A percentile compares a stretch with the other conserved stretches of the same genome.
These are phyloP conservation scores for Equus quagga DNA, from an alignment of 2,113 vertebrate genomes.

Conservation along the genomic window DNA sequence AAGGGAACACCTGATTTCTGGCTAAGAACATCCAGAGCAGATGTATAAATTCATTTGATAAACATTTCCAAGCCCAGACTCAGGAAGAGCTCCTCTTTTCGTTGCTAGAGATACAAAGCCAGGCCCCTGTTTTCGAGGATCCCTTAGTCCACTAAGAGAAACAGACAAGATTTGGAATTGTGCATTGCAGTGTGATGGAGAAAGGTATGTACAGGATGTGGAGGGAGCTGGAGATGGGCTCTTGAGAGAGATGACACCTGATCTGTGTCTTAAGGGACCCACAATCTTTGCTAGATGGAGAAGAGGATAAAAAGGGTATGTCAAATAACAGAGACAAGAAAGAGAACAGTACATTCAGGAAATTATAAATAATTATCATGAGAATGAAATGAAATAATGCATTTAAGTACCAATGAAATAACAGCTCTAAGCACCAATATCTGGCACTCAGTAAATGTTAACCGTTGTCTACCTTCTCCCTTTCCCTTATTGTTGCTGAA, in stretches of 20 bases:
- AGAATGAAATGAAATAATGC: not conserved
- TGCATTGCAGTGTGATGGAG: not conserved
- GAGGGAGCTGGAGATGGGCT: not conserved
- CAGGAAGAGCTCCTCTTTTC: not conserved
- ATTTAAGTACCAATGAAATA: not conserved
- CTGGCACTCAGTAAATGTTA: not conserved
- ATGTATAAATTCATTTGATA: not conserved
- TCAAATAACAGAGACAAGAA: not conserved
- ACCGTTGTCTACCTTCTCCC: not conserved
- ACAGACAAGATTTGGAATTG: not conserved
- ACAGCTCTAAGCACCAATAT: not conserved
- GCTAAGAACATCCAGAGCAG: not conserved
- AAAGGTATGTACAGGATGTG: not conserved
- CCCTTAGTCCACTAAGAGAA: not conserved
- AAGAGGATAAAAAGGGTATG: not conserved
- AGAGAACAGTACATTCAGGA: not conserved
- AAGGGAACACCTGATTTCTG: not conserved
- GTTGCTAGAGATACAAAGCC: not conserved
- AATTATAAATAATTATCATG: not conserved
- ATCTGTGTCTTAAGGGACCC: constrained; percentile 13
- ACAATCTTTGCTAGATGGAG: constrained; percentile 6
- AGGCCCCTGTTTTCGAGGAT: not conserved
- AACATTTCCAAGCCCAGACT: not conserved
- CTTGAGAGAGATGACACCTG: not conserved
- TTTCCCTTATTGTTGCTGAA: not conserved